These are phyloP conservation scores for Ophraella communa DNA, from an alignment of 2,888 invertebrate species.

Conservation along the genomic window DNA sequence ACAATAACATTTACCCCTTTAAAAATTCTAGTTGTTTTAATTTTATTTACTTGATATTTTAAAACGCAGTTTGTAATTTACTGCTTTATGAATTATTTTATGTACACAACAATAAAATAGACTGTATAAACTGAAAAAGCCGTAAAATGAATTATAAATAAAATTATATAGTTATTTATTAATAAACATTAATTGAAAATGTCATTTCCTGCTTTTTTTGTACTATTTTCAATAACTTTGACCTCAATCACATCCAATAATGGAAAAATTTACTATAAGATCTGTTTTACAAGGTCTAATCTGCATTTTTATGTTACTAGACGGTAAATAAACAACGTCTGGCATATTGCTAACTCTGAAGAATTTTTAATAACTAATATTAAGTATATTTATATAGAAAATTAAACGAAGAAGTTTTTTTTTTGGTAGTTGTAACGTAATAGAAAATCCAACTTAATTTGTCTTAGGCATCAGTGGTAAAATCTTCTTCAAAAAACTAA, in stretches of 20 bases:
- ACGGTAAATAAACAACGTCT: too few species aligned
- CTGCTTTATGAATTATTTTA: neutral
- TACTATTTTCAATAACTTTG: neutral
- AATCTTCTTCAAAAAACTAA: too few species aligned
- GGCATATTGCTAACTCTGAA: too few species aligned
- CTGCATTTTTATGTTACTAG: neutral
- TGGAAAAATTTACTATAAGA: neutral
- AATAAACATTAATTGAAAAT: neutral
- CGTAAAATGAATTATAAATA: neutral
- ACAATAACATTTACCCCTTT: neutral
- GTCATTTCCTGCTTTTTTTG: neutral
- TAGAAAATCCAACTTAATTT: too few species aligned
- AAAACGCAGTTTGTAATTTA: neutral
- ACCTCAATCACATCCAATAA: neutral
- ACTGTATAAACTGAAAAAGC: neutral
- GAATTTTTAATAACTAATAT: too few species aligned
- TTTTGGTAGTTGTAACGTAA: too few species aligned
- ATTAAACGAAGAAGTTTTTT: too few species aligned
- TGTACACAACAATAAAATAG: neutral
- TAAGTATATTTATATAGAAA: too few species aligned
- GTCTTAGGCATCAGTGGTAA: too few species aligned
- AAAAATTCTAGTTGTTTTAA: too few species aligned
- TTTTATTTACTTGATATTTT: neutral
- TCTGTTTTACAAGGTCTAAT: neutral
- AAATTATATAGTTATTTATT: neutral